Base-by-base conservation (phyloP, 2,888 invertebrate genomes). In the Eristalinus sepulchralis region DNA sequence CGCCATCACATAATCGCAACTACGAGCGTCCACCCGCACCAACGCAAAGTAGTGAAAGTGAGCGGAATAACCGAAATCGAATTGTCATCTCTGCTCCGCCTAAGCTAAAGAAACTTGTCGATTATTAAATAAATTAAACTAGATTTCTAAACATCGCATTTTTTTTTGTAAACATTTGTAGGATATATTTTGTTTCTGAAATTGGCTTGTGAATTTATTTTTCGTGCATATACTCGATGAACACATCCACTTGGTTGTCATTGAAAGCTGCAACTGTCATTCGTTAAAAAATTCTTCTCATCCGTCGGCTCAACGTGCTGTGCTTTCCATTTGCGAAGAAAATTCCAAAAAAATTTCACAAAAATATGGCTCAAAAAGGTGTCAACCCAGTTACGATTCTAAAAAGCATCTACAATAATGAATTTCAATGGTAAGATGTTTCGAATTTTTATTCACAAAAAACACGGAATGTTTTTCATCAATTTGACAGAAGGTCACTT, bases 351-450 rank as follows among this genome's bases (percentile, higher is more conserved):
- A 86, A 83, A 31, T 71, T 70, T 70, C n/a, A 75, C 64, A 71
- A 10, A 79, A 94, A 93, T 93, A 95, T 95, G 95, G 94, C 93
- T 87, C 94, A 94, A 91, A 91, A 91, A 80, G 93, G 94, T 82
- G 91, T 91, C 87, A 94, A 94, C 89, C 92, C 95, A 68, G 90
- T 94, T 60, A 91, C 92, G 77, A 93, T 95, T 88, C 88, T 96
- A 20, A 95, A 95, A 91, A 94, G 94, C 89, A 93, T 96, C 81
- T 96, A 96, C 90, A 93, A 95, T 90, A 96, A 96, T 91, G 96
- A 96, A 80, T 96, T 95, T 89, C 96, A 96, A 93, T 96, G 96
- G 96, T 96, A 93, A 94, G 94, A 92, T 81, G 88, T 8, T n/a
- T 6, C 53, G 2, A 39, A 59, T 34, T 47, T 68, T 39, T 1